A percentile compares a stretch with the other conserved stretches of the same genome.
Conservation (phyloP, 1,140 invertebrate species). For the Pseudomyrmex pallidus region DNA sequence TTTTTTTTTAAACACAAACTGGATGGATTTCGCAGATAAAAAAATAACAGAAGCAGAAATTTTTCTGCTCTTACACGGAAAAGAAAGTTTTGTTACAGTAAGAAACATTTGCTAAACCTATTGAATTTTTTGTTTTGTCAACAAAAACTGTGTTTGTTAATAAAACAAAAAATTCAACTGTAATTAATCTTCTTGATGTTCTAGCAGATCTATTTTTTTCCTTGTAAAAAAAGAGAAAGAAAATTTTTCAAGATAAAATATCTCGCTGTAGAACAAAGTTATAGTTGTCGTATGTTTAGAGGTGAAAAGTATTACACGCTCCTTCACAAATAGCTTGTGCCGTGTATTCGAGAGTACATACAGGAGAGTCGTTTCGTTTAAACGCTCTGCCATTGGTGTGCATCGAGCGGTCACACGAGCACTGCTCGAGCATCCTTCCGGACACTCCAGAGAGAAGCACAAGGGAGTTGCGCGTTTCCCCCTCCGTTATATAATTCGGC, state of each 20-base stretch:
- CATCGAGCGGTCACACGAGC: slow-evolving; percentile 57
- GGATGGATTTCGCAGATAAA: too few species aligned
- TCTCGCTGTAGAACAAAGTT: not conserved
- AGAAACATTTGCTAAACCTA: too few species aligned
- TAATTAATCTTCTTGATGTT: not conserved
- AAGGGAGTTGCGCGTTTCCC: slow-evolving; percentile 64
- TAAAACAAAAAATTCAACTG: not conserved
- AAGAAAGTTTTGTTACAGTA: too few species aligned
- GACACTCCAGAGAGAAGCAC: slow-evolving; percentile 34
- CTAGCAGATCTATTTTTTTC: not conserved
- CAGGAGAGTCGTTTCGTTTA: slow-evolving; percentile 34
- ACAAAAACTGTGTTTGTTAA: not conserved
- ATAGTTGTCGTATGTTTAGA: slow-evolving; percentile 12
- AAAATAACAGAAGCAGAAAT: too few species aligned
- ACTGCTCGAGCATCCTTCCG: slow-evolving; percentile 54
- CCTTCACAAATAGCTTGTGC: slow-evolving; percentile 10
- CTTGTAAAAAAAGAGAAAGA: not conserved
- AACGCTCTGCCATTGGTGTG: slow-evolving; percentile 31
- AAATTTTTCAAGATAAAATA: slow-evolving; percentile 7
- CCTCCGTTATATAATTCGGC: slow-evolving; percentile 51
- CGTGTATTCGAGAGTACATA: slow-evolving; percentile 37
- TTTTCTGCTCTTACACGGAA: too few species aligned
- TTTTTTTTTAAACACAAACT: too few species aligned
- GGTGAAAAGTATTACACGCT: slow-evolving; percentile 18
- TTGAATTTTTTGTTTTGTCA: too few species aligned